Base-by-base conservation (phyloP, 1,140 invertebrate genomes). In the Danaus melanippus region DNA sequence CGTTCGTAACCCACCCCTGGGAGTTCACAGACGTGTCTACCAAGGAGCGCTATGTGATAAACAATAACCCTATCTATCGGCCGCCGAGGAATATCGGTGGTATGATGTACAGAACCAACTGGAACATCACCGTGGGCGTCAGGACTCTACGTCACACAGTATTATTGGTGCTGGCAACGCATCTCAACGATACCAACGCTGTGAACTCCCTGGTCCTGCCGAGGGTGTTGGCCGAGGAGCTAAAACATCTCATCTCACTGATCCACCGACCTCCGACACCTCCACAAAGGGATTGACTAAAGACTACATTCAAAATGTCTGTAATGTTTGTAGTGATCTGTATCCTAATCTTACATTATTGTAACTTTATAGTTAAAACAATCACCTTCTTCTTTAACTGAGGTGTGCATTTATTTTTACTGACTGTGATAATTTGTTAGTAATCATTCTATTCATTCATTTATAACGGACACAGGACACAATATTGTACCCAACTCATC, bases 1-100 rank as follows among this genome's bases (percentile, higher is more conserved):
- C 93, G 0, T 94, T 88, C 71, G 90, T 91, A 11, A 90, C 89
- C 0, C 93, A 94, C 84, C 92, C 92, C 0, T 94, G 93, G 93
- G 89, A 93, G 44, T 93, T 93, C 63, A 77, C 90, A 1, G 91
- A 93, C 71, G 69, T 86, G 7, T 67, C 88, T 9, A 92, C 92
- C 2, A 88, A 89, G 43, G 92, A 93, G 56, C 67, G 69, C n/a
- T 82, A 85, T 62, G 74, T 78, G 21, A 77, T 89, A 39, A 77
- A 88, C 11, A 84, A 85, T 10, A 71, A 85, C 10, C 71, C 67
- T 1, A 76, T 86, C 40, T 86, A 72, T 43, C 53, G 79, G 12
- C 63, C 75, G 7, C 80, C 84, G 0, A 49, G 42, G 9, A 67
- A 69, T 12, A 57, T 78, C 9, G 78, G 70, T 12, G 69, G 66